Conservation (phyloP, 2,113 vertebrate genomes). For the Syngnathoides biaculeatus region DNA sequence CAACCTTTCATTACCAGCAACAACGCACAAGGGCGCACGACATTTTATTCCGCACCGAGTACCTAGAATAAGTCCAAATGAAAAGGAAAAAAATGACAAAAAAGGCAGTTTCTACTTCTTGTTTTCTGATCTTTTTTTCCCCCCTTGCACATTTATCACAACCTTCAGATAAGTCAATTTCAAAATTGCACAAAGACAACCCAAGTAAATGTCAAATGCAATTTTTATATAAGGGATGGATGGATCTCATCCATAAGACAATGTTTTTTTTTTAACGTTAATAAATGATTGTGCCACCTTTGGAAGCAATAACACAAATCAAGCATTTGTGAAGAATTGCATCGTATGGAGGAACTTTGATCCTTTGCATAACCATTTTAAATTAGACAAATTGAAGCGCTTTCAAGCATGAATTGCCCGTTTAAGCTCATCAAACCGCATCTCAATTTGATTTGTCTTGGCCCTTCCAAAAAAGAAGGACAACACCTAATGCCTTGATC, state of each 20-base stretch:
- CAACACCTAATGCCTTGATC: too few species aligned
- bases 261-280: too few species aligned
- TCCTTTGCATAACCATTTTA: background rate
- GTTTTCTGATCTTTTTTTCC: background rate
- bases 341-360: background rate
- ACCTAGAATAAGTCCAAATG: background rate
- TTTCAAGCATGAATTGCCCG: background rate
- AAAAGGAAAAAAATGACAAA: background rate
- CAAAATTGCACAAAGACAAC: background rate
- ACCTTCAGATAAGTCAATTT: background rate
- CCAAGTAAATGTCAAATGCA: background rate
- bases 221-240: background rate
- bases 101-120: background rate
- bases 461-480: too few species aligned
- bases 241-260: background rate
- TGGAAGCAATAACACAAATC: background rate
- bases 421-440: background rate
- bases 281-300: background rate
- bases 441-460: background rate
- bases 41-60: constrained; percentile 1
- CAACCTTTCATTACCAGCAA: background rate
- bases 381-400: background rate
- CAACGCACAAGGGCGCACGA: background rate
- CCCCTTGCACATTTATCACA: background rate
- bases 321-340: background rate